Conservation (phyloP, 2,113 vertebrate species). For the Dolichotis patagonum region DNA sequence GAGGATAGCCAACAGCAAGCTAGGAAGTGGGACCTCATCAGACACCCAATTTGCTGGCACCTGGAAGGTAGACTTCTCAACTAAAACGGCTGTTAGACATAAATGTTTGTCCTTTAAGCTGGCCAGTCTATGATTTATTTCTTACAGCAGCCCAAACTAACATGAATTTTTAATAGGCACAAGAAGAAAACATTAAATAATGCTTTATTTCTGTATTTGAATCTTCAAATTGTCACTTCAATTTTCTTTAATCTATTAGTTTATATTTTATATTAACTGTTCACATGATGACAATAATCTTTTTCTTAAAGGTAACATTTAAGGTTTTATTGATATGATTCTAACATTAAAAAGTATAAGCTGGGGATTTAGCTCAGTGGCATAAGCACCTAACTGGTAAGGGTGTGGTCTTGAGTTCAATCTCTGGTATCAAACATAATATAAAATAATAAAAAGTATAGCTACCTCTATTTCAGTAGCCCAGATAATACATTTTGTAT, state of each 20-base stretch:
- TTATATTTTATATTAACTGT: conserved; percentile 4
- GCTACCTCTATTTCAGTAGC: background rate
- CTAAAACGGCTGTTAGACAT: background rate
- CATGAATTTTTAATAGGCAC: background rate
- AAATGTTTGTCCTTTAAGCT: background rate
- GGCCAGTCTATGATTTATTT: background rate
- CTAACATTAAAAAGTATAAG: background rate
- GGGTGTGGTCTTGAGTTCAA: no score
- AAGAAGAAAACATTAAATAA: background rate
- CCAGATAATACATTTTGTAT: background rate
- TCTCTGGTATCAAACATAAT: no score
- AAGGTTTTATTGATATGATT: background rate
- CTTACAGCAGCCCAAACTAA: background rate
- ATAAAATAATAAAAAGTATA: background rate
- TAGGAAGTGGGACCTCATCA: background rate
- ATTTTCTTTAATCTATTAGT: conserved; percentile 6
- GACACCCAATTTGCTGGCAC: background rate
- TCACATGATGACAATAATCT: background rate
- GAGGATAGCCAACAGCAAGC: background rate
- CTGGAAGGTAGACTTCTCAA: background rate
- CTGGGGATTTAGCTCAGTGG: no score
- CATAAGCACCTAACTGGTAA: no score
- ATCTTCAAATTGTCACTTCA: conserved; percentile 8
- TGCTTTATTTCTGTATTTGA: conserved; percentile 9
- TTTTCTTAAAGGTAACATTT: background rate